phyloP scores from a whole-genome alignment of 1,140 invertebrate genomes.

The Lamellibrachia luymesi region DNA sequence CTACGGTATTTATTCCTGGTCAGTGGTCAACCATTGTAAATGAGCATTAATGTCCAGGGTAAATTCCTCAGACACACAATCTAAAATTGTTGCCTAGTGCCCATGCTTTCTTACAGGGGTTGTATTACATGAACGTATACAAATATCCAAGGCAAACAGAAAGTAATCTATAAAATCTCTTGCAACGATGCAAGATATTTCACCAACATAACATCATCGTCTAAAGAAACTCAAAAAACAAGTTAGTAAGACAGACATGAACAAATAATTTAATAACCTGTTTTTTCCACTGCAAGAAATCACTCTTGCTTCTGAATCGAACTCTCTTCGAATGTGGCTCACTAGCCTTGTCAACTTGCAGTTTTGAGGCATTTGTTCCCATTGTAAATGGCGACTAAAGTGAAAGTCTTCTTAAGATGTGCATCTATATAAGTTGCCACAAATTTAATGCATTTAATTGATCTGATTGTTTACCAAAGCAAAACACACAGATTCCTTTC shows the following conservation, averaged over 20 bases:
- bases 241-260: neutral
- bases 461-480: neutral
- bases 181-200: neutral
- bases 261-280: neutral
- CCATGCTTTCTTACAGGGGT: too few species aligned
- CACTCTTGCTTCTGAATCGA: neutral
- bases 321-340: neutral
- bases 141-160: neutral
- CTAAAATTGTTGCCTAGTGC: too few species aligned
- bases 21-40: too few species aligned
- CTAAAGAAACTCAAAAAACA: neutral
- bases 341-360: neutral
- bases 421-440: neutral
- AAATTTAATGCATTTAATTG: neutral
- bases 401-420: neutral
- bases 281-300: neutral
- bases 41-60: too few species aligned
- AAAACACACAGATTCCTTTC: neutral
- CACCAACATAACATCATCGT: neutral
- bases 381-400: neutral
- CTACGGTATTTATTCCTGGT: too few species aligned
- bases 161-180: neutral
- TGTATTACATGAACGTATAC: too few species aligned
- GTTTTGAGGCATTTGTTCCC: neutral
- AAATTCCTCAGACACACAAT: too few species aligned